Conservation (phyloP, 1,140 invertebrate genomes). For the Pseudomyrmex sp. region DNA sequence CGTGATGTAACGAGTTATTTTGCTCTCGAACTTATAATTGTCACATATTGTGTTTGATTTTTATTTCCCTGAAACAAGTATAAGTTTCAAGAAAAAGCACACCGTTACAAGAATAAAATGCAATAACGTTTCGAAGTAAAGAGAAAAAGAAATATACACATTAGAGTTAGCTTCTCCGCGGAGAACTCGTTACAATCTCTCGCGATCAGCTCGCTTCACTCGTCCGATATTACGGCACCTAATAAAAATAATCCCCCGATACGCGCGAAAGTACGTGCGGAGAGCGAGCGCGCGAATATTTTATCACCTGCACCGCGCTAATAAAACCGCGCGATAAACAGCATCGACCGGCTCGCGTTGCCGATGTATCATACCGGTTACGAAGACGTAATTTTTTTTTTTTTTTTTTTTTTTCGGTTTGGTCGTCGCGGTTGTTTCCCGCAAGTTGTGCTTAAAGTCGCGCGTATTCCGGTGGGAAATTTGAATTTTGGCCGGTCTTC, state of each 20-base stretch:
- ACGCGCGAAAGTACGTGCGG: background rate
- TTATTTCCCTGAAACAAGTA: background rate
- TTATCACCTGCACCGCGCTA: background rate
- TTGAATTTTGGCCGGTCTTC: constrained; percentile 74
- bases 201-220: background rate
- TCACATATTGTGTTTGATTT: too few species aligned
- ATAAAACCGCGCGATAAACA: constrained; percentile 22
- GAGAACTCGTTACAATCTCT: constrained; percentile 3
- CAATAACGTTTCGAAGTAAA: too few species aligned
- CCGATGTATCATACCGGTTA: too few species aligned
- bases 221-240: background rate
- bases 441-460: constrained; percentile 73
- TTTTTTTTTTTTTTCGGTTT: constrained; percentile 9
- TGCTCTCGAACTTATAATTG: background rate
- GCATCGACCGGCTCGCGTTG: background rate
- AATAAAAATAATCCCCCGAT: constrained; percentile 6
- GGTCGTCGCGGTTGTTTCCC: constrained; percentile 64
- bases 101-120: too few species aligned
- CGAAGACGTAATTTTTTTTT: constrained; percentile 4
- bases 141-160: background rate
- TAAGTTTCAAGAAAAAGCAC: background rate
- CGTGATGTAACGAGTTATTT: background rate
- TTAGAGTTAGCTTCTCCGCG: background rate
- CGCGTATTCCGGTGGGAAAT: constrained; percentile 73
- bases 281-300: background rate